phyloP scores from a whole-genome alignment of 2,113 vertebrate species.

The Phrynosoma platyrhinos region DNA sequence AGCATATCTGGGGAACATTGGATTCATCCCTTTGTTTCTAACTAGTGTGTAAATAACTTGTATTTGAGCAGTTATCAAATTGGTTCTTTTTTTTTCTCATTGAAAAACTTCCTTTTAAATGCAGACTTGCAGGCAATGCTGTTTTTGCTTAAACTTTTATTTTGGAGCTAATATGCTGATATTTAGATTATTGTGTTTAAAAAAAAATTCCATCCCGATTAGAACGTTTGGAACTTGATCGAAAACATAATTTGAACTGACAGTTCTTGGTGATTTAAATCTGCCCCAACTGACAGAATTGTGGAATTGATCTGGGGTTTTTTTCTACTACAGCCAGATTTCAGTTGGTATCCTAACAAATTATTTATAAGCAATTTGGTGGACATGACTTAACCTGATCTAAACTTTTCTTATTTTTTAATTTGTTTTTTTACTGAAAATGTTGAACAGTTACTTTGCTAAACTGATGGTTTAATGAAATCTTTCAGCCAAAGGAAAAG shows the following conservation, averaged over 20 bases:
- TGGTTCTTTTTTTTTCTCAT: background rate
- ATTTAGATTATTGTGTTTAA: background rate
- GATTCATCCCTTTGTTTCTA: too few species aligned
- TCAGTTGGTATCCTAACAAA: background rate
- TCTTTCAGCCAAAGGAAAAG: constrained; percentile 93
- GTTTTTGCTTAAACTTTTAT: background rate
- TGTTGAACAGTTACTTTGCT: constrained; percentile 17
- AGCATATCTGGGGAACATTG: too few species aligned
- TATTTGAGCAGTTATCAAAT: too few species aligned
- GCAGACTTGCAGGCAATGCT: background rate
- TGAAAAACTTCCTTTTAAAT: background rate
- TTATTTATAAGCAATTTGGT: background rate
- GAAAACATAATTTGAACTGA: background rate
- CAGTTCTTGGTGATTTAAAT: background rate
- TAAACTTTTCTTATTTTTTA: constrained; percentile 30
- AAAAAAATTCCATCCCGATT: background rate
- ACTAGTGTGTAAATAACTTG: too few species aligned
- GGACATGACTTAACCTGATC: background rate
- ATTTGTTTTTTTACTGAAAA: constrained; percentile 22
- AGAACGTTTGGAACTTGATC: background rate
- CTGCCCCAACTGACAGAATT: background rate
- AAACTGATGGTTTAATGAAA: constrained; percentile 43
- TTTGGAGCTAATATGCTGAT: background rate
- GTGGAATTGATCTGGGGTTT: background rate
- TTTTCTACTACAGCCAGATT: background rate